Evolutionary conservation across 2,888 invertebrate species (phyloP).

Genomic region (Congeria kusceri): DNA sequence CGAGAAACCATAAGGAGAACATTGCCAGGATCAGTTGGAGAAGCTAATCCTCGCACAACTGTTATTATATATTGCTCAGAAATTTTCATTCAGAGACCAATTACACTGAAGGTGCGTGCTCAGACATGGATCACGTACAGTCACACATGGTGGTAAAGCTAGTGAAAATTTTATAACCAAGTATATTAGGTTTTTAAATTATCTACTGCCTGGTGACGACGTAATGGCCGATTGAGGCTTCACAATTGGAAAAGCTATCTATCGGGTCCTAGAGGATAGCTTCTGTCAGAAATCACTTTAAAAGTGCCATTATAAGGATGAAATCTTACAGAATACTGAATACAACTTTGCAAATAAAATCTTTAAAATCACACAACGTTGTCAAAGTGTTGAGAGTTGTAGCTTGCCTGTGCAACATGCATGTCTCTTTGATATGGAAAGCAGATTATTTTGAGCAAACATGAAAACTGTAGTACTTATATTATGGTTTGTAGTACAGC

Average conservation of each 20-base stretch:
- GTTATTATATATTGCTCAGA: not conserved
- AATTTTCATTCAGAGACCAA: constrained; percentile 2
- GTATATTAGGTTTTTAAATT: not conserved
- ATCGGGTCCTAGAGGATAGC: constrained; percentile 20
- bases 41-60: too few species aligned
- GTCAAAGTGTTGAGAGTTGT: too few species aligned
- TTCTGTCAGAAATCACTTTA: constrained; percentile 21
- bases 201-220: constrained; percentile 35
- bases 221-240: constrained; percentile 29
- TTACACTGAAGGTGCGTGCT: not conserved
- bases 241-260: constrained; percentile 16
- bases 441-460: too few species aligned
- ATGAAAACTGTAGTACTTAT: too few species aligned
- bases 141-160: not conserved
- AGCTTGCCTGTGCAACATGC: too few species aligned
- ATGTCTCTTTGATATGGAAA: too few species aligned
- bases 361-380: too few species aligned
- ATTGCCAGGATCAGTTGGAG: too few species aligned
- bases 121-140: not conserved
- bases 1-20: too few species aligned
- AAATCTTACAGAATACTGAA: constrained; percentile 32
- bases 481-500: too few species aligned
- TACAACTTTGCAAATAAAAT: constrained; percentile 9
- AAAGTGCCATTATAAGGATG: constrained; percentile 25
- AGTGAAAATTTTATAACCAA: not conserved